These are phyloP conservation scores for Melanotaenia nigrans DNA, from an alignment of 2,797 vertebrate genomes.

Conservation along the genomic window DNA sequence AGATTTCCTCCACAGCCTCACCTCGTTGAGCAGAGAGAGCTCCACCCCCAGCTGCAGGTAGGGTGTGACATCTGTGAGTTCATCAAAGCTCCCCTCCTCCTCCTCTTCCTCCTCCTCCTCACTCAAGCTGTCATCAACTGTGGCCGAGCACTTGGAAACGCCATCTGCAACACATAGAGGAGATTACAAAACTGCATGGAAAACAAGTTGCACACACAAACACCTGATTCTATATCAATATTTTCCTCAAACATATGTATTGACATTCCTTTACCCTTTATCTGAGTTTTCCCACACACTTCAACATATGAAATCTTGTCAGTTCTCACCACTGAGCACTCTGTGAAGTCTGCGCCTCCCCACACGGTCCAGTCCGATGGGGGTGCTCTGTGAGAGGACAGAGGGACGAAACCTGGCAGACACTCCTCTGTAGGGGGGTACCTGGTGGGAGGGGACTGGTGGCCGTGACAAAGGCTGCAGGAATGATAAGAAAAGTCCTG, in stretches of 20 bases:
- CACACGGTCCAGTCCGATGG: constrained; percentile 93
- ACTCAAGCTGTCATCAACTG: constrained; percentile 93
- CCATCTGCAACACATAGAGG: constrained; percentile 83
- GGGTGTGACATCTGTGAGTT: constrained; percentile 88
- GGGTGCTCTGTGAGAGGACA: constrained; percentile 94
- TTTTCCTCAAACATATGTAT: constrained; percentile 36
- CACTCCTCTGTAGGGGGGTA: constrained; percentile 93
- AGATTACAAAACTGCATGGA: constrained; percentile 11
- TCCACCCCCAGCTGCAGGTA: constrained; percentile 93
- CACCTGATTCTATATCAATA: constrained; percentile 27
- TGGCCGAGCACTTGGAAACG: constrained; percentile 80
- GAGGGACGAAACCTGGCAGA: constrained; percentile 92
- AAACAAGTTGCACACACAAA: neutral
- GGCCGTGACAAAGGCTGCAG: constrained; percentile 87
- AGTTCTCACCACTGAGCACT: constrained; percentile 82
- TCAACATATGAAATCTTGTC: constrained; percentile 7
- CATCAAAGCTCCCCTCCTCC: constrained; percentile 94
- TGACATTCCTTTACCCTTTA: constrained; percentile 58
- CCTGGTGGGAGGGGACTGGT: constrained; percentile 91
- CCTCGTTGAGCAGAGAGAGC: constrained; percentile 93
- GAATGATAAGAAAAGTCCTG: constrained; percentile 30
- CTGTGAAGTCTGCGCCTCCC: constrained; percentile 85
- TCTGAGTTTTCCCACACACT: constrained; percentile 41
- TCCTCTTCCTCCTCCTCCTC: constrained; percentile 99
- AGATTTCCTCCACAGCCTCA: constrained; percentile 62